Evolutionary conservation across 2,888 invertebrate species (phyloP).

Genomic region (Chalcis sispes): DNA sequence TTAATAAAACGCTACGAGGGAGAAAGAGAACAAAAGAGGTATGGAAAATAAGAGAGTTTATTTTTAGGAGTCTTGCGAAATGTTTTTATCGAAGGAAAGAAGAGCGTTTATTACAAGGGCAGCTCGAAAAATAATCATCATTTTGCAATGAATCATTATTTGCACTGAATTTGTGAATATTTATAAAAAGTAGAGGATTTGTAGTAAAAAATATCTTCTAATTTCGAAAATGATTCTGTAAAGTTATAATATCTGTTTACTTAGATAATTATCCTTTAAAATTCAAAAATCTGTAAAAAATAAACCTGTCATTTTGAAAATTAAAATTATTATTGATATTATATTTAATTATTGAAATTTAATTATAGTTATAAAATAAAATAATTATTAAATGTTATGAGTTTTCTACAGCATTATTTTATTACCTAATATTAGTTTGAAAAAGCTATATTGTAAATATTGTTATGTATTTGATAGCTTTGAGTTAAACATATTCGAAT

Average conservation of each 20-base stretch:
- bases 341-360: too few species aligned
- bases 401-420: too few species aligned
- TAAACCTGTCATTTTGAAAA: too few species aligned
- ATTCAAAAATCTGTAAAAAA: too few species aligned
- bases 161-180: conserved; percentile 44
- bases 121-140: conserved; percentile 24
- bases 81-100: conserved; percentile 35
- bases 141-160: conserved; percentile 47
- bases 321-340: neutral
- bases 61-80: conserved; percentile 43
- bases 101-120: conserved; percentile 13
- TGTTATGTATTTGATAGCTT: too few species aligned
- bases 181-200: neutral
- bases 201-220: neutral
- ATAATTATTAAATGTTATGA: too few species aligned
- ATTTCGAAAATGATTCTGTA: neutral
- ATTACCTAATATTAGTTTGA: too few species aligned
- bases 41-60: conserved; percentile 17
- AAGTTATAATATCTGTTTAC: too few species aligned
- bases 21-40: neutral
- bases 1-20: conserved; percentile 38
- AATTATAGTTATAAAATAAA: too few species aligned
- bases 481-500: too few species aligned
- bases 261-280: too few species aligned
- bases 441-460: too few species aligned